phyloP scores from a whole-genome alignment of 2,113 vertebrate species.

The Menura novaehollandiae region DNA sequence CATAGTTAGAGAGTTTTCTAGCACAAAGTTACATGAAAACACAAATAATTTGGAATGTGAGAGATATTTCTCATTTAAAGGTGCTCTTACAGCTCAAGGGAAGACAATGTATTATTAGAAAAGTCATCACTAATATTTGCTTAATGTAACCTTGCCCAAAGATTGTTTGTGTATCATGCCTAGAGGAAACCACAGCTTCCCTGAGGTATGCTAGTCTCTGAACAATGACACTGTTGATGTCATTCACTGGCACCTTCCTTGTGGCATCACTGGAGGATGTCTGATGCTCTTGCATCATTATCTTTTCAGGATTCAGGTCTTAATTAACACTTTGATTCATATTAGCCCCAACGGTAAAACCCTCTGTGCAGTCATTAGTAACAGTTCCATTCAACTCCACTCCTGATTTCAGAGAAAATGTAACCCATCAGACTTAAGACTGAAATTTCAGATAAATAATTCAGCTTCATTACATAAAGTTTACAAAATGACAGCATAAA shows the following conservation, averaged over 20 bases:
- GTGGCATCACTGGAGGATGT: neutral
- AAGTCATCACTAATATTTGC: slow-evolving; percentile 21
- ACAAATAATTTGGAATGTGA: neutral
- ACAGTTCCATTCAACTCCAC: neutral
- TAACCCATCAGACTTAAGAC: neutral
- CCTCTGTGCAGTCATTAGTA: neutral
- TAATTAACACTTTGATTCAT: slow-evolving; percentile 36
- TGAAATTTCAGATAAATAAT: neutral
- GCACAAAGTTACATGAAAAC: neutral
- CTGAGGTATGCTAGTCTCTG: neutral
- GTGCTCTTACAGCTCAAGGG: neutral
- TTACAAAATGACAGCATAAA: neutral
- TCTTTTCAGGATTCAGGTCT: slow-evolving; percentile 4
- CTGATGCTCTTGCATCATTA: slow-evolving; percentile 6
- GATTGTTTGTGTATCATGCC: neutral
- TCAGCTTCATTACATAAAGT: neutral
- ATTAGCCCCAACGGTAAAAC: neutral
- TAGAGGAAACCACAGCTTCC: neutral
- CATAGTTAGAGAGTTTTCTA: neutral
- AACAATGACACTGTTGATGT: neutral
- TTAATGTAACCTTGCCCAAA: slow-evolving; percentile 35
- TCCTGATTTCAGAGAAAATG: neutral
- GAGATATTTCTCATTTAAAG: slow-evolving; percentile 25
- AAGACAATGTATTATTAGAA: neutral
- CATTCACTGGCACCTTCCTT: neutral